A percentile compares a stretch with the other conserved stretches of the same genome.
These are phyloP conservation scores for Cheilosia impressa DNA, from an alignment of 2,888 invertebrate species.

Conservation along the genomic window DNA sequence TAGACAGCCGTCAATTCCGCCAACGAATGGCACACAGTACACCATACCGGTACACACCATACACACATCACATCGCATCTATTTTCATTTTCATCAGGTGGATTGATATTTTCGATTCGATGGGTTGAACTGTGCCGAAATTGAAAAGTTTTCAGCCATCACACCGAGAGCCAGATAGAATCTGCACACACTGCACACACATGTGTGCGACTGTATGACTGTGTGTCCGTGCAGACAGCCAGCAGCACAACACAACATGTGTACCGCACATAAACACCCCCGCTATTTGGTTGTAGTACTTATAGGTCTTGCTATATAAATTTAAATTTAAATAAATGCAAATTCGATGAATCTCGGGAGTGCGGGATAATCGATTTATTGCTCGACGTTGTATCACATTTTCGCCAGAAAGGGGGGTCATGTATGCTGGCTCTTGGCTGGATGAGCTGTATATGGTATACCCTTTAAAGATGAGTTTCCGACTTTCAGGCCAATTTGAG, in stretches of 20 bases:
- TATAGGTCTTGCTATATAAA: slow-evolving; percentile 69
- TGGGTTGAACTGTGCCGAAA: slow-evolving; percentile 68
- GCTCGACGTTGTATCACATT: slow-evolving; percentile 62
- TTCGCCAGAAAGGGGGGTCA: slow-evolving; percentile 20
- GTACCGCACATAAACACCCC: slow-evolving; percentile 62
- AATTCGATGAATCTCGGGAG: slow-evolving; percentile 61
- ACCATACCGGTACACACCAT: slow-evolving; percentile 48
- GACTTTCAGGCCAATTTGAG: slow-evolving; percentile 27
- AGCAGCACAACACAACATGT: slow-evolving; percentile 49
- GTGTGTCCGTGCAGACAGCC: neutral
- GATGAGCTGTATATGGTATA: neutral
- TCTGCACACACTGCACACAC: slow-evolving; percentile 29
- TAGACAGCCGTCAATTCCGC: slow-evolving; percentile 74
- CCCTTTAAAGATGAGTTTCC: slow-evolving; percentile 56
- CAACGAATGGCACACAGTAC: slow-evolving; percentile 65
- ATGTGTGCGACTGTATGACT: slow-evolving; percentile 18
- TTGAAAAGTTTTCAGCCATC: slow-evolving; percentile 64
- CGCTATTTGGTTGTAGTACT: slow-evolving; percentile 37
- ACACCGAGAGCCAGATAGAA: slow-evolving; percentile 37
- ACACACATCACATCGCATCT: slow-evolving; percentile 76
- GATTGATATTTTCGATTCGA: slow-evolving; percentile 75
- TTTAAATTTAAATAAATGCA: slow-evolving; percentile 75
- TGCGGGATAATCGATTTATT: slow-evolving; percentile 73
- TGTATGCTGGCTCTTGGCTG: slow-evolving; percentile 17
- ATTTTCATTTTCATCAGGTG: slow-evolving; percentile 78